A percentile compares a stretch with the other conserved stretches of the same genome.
phyloP scores from a whole-genome alignment of 35 echinoderm and acorn worm species.

The Acanthaster planci region DNA sequence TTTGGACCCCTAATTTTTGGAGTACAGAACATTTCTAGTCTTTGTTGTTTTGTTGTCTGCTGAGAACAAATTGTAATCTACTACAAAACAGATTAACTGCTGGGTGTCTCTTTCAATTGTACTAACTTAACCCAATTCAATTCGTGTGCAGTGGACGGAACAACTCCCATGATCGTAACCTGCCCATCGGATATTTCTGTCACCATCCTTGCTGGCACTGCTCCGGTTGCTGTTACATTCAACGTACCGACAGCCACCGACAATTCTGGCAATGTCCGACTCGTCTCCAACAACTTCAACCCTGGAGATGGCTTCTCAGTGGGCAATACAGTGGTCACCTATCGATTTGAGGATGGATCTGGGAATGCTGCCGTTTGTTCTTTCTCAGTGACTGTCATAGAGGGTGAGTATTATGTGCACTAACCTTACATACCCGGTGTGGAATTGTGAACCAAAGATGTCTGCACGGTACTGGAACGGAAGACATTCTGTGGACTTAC shows the following conservation, averaged over 20 bases:
- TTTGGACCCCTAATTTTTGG: too few species aligned
- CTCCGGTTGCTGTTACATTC: slow-evolving; percentile 21
- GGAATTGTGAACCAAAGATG: too few species aligned
- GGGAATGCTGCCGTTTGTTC: slow-evolving; percentile 17
- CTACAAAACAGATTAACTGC: too few species aligned
- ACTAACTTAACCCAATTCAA: too few species aligned
- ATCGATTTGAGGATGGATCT: slow-evolving; percentile 20
- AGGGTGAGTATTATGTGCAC: slow-evolving; percentile 12
- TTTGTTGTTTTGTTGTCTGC: too few species aligned
- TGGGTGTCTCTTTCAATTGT: too few species aligned
- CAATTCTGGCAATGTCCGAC: slow-evolving; percentile 31
- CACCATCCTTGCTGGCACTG: slow-evolving; percentile 25
- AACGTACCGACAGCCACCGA: slow-evolving; percentile 22
- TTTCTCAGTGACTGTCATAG: slow-evolving; percentile 33
- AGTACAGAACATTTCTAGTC: too few species aligned
- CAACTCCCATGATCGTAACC: neutral
- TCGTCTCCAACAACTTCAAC: slow-evolving; percentile 10
- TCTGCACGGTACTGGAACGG: too few species aligned
- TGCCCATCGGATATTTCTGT: slow-evolving; percentile 34
- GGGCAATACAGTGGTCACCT: slow-evolving; percentile 22
- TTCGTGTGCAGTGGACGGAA: slow-evolving; percentile 14
- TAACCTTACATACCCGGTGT: too few species aligned
- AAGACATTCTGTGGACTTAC: too few species aligned
- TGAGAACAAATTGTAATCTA: too few species aligned
- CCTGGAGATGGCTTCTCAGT: slow-evolving; percentile 13